Evolutionary conservation across 2,113 vertebrate genomes (phyloP).

Genomic region (Aphelocoma coerulescens): DNA sequence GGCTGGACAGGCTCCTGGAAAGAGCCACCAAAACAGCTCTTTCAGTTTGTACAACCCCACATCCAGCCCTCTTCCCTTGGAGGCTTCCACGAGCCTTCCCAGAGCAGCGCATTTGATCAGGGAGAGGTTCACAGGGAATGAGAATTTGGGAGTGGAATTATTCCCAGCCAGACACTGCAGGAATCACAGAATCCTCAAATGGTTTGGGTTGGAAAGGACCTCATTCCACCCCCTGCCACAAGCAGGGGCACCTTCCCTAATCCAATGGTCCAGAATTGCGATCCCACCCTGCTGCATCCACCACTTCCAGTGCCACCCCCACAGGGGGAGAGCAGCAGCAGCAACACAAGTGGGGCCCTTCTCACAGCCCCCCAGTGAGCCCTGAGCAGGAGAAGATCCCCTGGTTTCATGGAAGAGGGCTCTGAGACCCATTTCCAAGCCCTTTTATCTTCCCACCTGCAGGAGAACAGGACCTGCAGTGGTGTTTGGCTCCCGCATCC

Average conservation of each 20-base stretch:
- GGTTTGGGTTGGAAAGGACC: background rate
- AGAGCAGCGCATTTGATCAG: rapidly evolving
- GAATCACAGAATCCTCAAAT: background rate
- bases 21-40: background rate
- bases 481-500: background rate
- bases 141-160: rapidly evolving
- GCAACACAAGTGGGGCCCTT: rapidly evolving
- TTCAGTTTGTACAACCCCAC: background rate
- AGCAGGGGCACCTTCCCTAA: background rate
- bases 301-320: rapidly evolving
- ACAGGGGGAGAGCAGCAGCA: background rate
- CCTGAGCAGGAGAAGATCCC: background rate
- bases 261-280: background rate
- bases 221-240: background rate
- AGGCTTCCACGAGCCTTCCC: rapidly evolving
- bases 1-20: background rate
- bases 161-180: background rate
- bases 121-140: background rate
- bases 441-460: background rate
- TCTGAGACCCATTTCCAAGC: background rate
- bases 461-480: background rate
- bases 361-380: background rate
- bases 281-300: background rate
- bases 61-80: too few relatives aligned
- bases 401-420: background rate